These are phyloP conservation scores for Neolamprologus brichardi DNA, from an alignment of 2,113 vertebrate species.

Conservation along the genomic window DNA sequence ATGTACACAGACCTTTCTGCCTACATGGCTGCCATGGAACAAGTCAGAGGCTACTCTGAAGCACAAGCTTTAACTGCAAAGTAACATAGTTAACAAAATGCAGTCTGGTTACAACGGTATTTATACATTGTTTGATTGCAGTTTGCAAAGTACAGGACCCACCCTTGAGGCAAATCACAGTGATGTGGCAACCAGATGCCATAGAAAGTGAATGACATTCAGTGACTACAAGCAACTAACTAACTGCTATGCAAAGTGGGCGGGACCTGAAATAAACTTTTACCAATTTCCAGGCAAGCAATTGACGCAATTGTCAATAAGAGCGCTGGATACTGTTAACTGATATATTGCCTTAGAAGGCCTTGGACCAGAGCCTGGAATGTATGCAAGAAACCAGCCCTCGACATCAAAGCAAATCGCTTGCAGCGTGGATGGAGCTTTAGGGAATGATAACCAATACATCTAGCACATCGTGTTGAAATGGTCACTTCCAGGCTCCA, in stretches of 20 bases:
- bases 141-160: background rate
- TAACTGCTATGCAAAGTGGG: background rate
- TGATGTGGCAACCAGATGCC: background rate
- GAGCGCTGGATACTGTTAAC: background rate
- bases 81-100: background rate
- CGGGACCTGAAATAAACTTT: background rate
- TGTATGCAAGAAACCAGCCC: background rate
- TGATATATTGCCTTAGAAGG: background rate
- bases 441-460: background rate
- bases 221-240: background rate
- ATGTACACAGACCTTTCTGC: background rate
- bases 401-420: background rate
- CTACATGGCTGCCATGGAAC: background rate
- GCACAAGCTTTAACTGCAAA: background rate
- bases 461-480: background rate
- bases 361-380: background rate
- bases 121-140: background rate
- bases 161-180: background rate
- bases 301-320: background rate
- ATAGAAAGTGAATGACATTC: background rate
- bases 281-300: accelerated
- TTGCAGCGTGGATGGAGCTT: background rate
- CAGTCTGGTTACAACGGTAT: background rate
- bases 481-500: background rate
- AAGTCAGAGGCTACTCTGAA: background rate